Percentiles rank a stretch among this genome's conserved stretches.
These are phyloP conservation scores for Rhinolophus ferrumequinum DNA, from an alignment of 2,113 vertebrate species.

Conservation along the genomic window DNA sequence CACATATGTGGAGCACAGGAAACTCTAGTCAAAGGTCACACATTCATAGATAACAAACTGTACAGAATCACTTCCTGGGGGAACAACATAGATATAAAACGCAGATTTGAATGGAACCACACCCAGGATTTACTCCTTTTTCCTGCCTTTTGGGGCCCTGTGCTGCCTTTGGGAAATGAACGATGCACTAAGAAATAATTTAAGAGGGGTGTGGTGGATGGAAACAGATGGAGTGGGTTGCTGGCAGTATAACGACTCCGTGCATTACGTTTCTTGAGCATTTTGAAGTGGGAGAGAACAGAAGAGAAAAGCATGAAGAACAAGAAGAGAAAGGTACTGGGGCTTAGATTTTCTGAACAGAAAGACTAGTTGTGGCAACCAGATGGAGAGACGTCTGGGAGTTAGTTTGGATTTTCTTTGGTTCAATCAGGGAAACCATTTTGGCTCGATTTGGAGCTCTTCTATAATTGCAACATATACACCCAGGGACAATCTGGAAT, in stretches of 20 bases:
- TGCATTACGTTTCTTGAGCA: not conserved
- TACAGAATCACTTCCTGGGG: slow-evolving; percentile 36
- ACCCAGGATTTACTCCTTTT: slow-evolving; percentile 7
- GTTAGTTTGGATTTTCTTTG: slow-evolving; percentile 2
- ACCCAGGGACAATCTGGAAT: not conserved
- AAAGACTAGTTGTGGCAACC: not conserved
- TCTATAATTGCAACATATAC: not conserved
- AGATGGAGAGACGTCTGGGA: not conserved
- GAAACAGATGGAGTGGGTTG: not conserved
- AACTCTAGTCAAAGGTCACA: slow-evolving; percentile 42
- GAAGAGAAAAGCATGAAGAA: not conserved
- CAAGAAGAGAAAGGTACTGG: not conserved
- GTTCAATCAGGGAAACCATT: not conserved
- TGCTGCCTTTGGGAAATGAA: slow-evolving; percentile 24
- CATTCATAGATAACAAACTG: slow-evolving; percentile 41
- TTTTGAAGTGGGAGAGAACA: slow-evolving; percentile 1
- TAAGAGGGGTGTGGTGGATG: not conserved
- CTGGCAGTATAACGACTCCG: not conserved
- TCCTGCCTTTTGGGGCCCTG: not conserved
- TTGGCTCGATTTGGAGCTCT: not conserved
- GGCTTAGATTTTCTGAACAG: not conserved
- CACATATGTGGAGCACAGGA: not conserved
- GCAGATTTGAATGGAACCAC: slow-evolving; percentile 20
- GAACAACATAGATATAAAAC: not conserved
- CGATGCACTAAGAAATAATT: slow-evolving; percentile 23